Evolutionary conservation across 2,888 invertebrate species (phyloP), one percentile per base, ranked within the genome.

Genomic region (Vanessa cardui): DNA sequence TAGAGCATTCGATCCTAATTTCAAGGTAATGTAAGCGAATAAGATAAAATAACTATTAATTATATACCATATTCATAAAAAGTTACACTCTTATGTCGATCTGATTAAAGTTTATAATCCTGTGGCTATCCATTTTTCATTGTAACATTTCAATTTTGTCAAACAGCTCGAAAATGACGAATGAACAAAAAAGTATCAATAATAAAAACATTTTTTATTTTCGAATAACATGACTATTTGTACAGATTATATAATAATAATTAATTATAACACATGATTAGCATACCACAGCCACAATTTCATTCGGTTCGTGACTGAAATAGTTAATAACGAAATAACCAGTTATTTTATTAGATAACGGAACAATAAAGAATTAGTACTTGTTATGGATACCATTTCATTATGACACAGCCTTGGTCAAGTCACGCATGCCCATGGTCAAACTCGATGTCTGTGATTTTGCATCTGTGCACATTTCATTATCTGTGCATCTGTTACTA

Each of bases 261-360:
- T 61, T 58, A 64, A 73, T 68, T 60, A 67, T 63, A 59, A 66
- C 58, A 62, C 77, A 79, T 80, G 85, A 88, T 87, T 87, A 82
- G 78, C 84, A 80, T 83, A 77, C 82, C 82, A 76, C 72, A 72
- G 67, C 69, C 66, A 79, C 80, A 79, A 83, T 82, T 80, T 81
- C 75, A 79, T 83, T 81, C 76, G 76, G 78, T 77, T 90, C 90
- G 90, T 90, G 90, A 90, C 88, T 82, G 73, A 74, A 79, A 73
- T 70, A 68, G 77, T 76, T 82, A 81, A 87, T 87, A 80, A 86
- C 81, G 77, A 86, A 90, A 89, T 86, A 83, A 85, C 80, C 83
- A 77, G 83, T 89, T 87, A 90, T 88, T 89, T 85, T 87, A 88
- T 90, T 87, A 88, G 85, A 87, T 89, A 88, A 84, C 82, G 81